These are phyloP conservation scores for Passerina amoena DNA, from an alignment of 2,113 vertebrate species.

Conservation along the genomic window DNA sequence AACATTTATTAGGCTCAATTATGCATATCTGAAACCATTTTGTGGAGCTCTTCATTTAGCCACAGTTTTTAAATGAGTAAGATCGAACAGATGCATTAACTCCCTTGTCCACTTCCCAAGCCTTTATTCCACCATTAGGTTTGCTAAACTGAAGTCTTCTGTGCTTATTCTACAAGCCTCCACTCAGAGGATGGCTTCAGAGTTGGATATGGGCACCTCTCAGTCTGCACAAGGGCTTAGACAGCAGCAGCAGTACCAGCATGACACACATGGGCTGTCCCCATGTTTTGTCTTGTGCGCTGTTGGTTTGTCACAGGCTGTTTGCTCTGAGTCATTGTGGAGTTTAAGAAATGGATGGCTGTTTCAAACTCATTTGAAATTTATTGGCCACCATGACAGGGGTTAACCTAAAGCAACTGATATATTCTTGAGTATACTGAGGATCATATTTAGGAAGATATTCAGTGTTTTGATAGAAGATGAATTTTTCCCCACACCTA, in stretches of 20 bases:
- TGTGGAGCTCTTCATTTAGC: background rate
- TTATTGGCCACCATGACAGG: background rate
- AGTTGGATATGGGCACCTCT: background rate
- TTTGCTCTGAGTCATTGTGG: background rate
- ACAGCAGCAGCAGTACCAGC: background rate
- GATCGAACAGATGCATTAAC: background rate
- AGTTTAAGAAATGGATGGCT: background rate
- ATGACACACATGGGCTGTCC: background rate
- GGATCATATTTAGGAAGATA: background rate
- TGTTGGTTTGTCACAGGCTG: background rate
- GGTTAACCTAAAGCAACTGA: background rate
- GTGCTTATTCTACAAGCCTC: background rate
- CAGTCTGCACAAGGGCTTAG: background rate
- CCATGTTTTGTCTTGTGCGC: fast-evolving
- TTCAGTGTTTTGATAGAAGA: background rate
- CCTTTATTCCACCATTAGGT: background rate
- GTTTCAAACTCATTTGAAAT: background rate
- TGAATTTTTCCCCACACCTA: background rate
- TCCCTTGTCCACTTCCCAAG: background rate
- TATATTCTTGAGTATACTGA: background rate
- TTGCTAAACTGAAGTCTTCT: background rate
- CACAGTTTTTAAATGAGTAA: background rate
- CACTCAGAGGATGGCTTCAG: background rate
- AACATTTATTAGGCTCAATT: constrained; percentile 20
- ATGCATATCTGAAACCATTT: background rate